Evolutionary conservation across 2,113 vertebrate species (phyloP), one percentile per base, ranked within the genome.

Genomic region (Hippocampus guttulatus): DNA sequence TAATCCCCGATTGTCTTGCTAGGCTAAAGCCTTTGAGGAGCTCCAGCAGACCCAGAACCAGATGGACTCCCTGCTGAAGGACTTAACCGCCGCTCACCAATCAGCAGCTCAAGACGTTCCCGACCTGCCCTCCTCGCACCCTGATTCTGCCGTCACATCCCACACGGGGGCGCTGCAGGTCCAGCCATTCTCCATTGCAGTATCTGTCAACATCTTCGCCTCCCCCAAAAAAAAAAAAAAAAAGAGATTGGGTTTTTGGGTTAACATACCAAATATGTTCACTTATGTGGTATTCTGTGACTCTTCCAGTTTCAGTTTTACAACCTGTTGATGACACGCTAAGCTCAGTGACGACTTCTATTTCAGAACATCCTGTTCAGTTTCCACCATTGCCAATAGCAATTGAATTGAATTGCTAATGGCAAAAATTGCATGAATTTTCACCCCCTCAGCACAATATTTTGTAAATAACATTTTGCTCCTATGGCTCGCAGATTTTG

Each of bases 11-110:
- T 40, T 15, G 69, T 27, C 57, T 0, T 20, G 87, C 70, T 88
- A 96, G 97, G 95, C 94, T 38, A 96, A 95, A 90, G 94, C 95
- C 73, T 94, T 90, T 67, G 94, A 96, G 66, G 94, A 97, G 25
- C 90, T 98, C 65, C 94, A 95, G 88, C 94, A 96, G 79, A 97
- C 94, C 69, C 91, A 84, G 71, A 93, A 65, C 12, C 95, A 93
- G 86, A 96, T 99, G 0, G 91, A 95, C 68, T 84, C 91, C 38
- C 93, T 99, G 27, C 78, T 99, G 78, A 80, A 79, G 0, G 83
- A 91, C 55, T 69, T 92, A 64, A 85, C 89, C 16, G 81, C 88
- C n/a, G 76, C 88, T 9, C 79, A 80, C 57, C 81, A 80, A 65
- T 84, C 88, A 11, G 69, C 14, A 11, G 51, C 5, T 20, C n/a